phyloP scores from a whole-genome alignment of 2,888 invertebrate genomes.

The Malthinus flaveolus region DNA sequence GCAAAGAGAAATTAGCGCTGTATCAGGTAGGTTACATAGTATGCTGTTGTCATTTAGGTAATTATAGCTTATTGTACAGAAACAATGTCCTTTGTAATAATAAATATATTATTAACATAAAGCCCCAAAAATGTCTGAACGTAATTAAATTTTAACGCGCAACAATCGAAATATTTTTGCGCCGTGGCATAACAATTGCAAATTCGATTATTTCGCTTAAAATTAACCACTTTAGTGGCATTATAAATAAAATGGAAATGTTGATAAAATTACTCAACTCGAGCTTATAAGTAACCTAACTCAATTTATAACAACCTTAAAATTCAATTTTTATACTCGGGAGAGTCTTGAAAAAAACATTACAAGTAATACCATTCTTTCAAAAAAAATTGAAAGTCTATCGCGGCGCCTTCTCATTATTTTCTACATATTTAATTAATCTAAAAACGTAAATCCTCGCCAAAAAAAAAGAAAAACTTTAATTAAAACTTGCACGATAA shows the following conservation, averaged over 20 bases:
- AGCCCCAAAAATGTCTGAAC: too few relatives aligned
- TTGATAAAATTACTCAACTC: conserved; percentile 7
- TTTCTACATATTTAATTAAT: not conserved
- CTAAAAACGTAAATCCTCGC: too few relatives aligned
- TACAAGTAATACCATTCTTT: conserved; percentile 1
- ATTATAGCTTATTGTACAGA: conserved; percentile 24
- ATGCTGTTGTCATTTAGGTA: conserved; percentile 23
- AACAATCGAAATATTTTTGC: too few relatives aligned
- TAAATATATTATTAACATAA: too few relatives aligned
- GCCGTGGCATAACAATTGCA: not conserved
- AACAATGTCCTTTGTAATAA: conserved; percentile 13
- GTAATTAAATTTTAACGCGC: too few relatives aligned
- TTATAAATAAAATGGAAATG: conserved; percentile 7
- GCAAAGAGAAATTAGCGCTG: conserved; percentile 25
- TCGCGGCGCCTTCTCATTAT: not conserved
- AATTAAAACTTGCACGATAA: too few relatives aligned
- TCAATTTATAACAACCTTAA: conserved; percentile 5
- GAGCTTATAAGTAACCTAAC: conserved; percentile 2
- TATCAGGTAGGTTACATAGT: conserved; percentile 13
- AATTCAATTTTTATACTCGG: conserved; percentile 4
- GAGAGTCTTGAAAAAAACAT: conserved; percentile 7
- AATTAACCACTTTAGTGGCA: conserved; percentile 4
- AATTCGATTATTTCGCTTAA: not conserved
- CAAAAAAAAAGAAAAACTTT: too few relatives aligned
- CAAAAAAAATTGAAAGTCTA: not conserved